phyloP scores from a whole-genome alignment of 2,888 invertebrate genomes.

The Cheilosia grossa region DNA sequence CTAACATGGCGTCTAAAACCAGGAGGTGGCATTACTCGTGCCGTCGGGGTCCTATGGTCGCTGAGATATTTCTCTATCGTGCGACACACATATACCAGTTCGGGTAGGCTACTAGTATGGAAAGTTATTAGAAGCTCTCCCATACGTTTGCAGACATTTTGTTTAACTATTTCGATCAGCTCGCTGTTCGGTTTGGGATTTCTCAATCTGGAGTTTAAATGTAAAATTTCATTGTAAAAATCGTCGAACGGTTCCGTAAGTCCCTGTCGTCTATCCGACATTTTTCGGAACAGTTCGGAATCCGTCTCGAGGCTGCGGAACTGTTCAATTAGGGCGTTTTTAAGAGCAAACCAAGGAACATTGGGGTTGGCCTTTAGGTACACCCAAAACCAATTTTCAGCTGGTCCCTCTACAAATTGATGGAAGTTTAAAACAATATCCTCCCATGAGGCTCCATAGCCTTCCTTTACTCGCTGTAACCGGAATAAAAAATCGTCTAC shows the following conservation, averaged over 20 bases:
- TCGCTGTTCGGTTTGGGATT: too few species aligned
- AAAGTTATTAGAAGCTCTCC: neutral
- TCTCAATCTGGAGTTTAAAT: too few species aligned
- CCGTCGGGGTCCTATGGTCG: neutral
- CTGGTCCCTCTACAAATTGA: neutral
- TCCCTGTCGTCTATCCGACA: too few species aligned
- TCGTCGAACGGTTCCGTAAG: too few species aligned
- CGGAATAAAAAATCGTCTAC: neutral
- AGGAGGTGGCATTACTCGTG: rapidly evolving
- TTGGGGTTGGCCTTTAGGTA: neutral
- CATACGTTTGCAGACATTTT: neutral
- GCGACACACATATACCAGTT: too few species aligned
- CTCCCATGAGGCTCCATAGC: neutral
- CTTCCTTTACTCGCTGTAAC: neutral
- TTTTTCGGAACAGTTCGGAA: too few species aligned
- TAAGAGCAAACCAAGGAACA: neutral
- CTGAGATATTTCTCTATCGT: neutral
- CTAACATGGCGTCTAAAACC: too few species aligned
- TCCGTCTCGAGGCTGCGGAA: neutral
- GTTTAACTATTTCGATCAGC: neutral
- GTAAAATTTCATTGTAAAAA: too few species aligned
- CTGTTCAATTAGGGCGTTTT: neutral
- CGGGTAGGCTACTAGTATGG: neutral
- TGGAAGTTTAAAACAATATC: neutral
- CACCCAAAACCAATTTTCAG: neutral